Evolutionary conservation across 2,113 vertebrate species (phyloP).

Genomic region (Vombatus ursinus): DNA sequence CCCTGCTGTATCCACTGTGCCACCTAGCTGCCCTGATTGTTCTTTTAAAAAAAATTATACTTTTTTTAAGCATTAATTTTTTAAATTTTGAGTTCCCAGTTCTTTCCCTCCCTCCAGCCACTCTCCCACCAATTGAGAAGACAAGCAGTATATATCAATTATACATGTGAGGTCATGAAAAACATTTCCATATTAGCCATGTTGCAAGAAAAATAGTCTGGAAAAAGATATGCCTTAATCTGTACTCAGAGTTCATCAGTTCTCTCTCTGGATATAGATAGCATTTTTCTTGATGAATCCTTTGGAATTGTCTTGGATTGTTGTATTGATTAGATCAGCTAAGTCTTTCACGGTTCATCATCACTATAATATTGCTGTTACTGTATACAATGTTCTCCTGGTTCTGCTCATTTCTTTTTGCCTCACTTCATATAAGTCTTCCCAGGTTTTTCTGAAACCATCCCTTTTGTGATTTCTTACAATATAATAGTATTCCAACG

Average conservation of each 20-base stretch:
- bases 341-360: background rate
- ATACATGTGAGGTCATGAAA: background rate
- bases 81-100: background rate
- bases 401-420: background rate
- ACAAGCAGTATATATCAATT: background rate
- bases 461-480: background rate
- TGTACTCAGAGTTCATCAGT: background rate
- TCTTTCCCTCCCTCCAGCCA: background rate
- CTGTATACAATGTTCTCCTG: background rate
- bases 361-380: background rate
- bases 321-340: background rate
- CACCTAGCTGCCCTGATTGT: background rate
- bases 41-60: background rate
- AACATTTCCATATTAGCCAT: background rate
- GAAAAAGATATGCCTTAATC: background rate
- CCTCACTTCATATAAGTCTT: background rate
- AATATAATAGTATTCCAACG: background rate
- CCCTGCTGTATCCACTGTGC: background rate
- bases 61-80: background rate
- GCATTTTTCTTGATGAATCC: background rate
- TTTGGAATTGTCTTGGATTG: background rate
- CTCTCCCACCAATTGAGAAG: background rate
- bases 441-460: background rate
- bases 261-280: background rate
- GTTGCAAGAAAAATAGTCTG: background rate